A percentile compares a stretch with the other conserved stretches of the same genome.
Evolutionary conservation across 2,888 invertebrate species (phyloP).

Genomic region (Acanthosepion pharaonis): DNA sequence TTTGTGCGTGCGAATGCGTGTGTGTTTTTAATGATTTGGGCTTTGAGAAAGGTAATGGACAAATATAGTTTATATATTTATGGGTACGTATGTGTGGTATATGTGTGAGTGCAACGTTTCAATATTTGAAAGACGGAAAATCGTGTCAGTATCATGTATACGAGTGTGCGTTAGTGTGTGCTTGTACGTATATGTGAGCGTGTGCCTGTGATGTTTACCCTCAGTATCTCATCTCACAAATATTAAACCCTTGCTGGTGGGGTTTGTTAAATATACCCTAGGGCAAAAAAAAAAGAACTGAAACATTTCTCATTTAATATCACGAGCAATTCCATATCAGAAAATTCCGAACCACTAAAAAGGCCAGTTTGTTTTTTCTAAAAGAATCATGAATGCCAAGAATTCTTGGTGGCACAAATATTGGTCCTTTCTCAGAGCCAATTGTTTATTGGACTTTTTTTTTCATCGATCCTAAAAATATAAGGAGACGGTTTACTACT

Average conservation of each 20-base stretch:
- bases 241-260: neutral
- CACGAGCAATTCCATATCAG: neutral
- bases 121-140: too few relatives aligned
- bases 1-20: too few relatives aligned
- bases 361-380: neutral
- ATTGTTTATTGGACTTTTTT: neutral
- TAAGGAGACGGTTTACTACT: neutral
- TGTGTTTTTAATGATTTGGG: too few relatives aligned
- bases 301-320: neutral
- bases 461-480: neutral
- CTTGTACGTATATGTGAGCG: too few relatives aligned
- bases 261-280: too few relatives aligned
- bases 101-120: too few relatives aligned
- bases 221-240: neutral
- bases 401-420: neutral
- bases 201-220: neutral
- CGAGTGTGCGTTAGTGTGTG: too few relatives aligned
- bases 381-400: neutral
- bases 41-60: too few relatives aligned
- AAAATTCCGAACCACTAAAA: neutral
- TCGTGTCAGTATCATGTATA: too few relatives aligned
- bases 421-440: neutral
- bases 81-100: too few relatives aligned
- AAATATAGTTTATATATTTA: too few relatives aligned
- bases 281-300: too few relatives aligned